Percentiles rank a stretch among this genome's conserved stretches.
These are phyloP conservation scores for Meiosimyza platycephala DNA, from an alignment of 2,888 invertebrate species.

Conservation along the genomic window DNA sequence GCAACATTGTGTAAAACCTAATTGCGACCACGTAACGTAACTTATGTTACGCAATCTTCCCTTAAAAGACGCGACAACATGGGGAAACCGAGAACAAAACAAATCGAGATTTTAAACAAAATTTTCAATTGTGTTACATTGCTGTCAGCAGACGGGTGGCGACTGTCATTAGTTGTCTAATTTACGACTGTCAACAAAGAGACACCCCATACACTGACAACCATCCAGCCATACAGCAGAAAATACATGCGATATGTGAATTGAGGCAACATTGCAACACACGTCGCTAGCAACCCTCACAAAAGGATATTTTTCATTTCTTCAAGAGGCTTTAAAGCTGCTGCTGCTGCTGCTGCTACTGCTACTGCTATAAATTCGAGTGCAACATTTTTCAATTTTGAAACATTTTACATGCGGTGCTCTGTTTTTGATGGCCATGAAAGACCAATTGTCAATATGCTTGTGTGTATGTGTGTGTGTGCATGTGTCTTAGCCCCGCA, in stretches of 20 bases:
- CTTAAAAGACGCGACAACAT: not conserved
- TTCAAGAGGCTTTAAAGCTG: conserved; percentile 25
- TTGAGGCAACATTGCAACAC: too few species aligned
- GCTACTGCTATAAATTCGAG: conserved; percentile 9
- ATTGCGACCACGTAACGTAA: conserved; percentile 15
- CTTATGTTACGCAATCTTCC: not conserved
- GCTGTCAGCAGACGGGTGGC: conserved; percentile 28
- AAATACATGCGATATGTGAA: not conserved
- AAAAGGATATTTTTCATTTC: not conserved
- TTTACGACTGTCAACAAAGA: conserved; percentile 64
- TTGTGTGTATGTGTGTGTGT: conserved; percentile 14
- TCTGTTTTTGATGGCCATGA: conserved; percentile 63
- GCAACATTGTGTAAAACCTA: conserved; percentile 12
- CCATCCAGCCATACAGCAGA: not conserved
- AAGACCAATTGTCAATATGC: conserved; percentile 50
- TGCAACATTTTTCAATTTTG: conserved; percentile 27
- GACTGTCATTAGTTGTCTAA: conserved; percentile 64
- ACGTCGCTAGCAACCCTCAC: not conserved
- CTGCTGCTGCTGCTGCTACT: not conserved
- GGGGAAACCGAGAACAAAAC: not conserved
- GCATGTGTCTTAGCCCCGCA: conserved; percentile 46
- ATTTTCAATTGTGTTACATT: conserved; percentile 36
- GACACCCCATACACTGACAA: conserved; percentile 43
- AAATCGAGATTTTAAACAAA: conserved; percentile 34
- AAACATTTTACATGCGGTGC: conserved; percentile 38